Conservation (phyloP, 2,113 vertebrate genomes). For the Oreochromis niloticus region DNA sequence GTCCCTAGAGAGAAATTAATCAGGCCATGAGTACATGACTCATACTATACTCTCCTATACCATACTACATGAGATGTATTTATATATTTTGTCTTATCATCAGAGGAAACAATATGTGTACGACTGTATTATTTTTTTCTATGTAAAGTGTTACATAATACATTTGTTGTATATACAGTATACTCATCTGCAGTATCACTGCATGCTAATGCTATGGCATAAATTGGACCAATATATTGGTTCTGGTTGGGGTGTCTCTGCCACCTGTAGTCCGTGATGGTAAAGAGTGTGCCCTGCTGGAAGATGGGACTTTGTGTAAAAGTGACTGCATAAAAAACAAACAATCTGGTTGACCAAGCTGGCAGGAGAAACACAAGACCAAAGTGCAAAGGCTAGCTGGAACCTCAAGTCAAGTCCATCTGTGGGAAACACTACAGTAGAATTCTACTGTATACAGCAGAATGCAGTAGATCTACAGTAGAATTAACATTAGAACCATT, state of each 20-base stretch:
- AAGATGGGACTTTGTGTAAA: neutral
- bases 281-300: neutral
- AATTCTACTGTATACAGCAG: neutral
- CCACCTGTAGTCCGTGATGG: neutral
- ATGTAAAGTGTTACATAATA: neutral
- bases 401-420: neutral
- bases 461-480: neutral
- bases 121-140: neutral
- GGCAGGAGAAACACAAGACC: neutral
- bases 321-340: neutral
- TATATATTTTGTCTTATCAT: neutral
- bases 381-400: neutral
- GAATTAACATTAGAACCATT: neutral
- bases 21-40: constrained; percentile 25
- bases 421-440: neutral
- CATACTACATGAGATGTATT: neutral
- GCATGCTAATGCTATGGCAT: neutral
- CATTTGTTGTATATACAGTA: neutral
- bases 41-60: neutral
- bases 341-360: neutral
- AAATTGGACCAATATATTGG: neutral
- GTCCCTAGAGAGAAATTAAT: constrained; percentile 33
- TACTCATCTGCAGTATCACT: neutral
- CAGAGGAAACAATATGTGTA: neutral
- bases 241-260: neutral